A percentile compares a stretch with the other conserved stretches of the same genome.
Evolutionary conservation across 2,888 invertebrate genomes (phyloP).

Genomic region (Trypoxylon attenuatum): DNA sequence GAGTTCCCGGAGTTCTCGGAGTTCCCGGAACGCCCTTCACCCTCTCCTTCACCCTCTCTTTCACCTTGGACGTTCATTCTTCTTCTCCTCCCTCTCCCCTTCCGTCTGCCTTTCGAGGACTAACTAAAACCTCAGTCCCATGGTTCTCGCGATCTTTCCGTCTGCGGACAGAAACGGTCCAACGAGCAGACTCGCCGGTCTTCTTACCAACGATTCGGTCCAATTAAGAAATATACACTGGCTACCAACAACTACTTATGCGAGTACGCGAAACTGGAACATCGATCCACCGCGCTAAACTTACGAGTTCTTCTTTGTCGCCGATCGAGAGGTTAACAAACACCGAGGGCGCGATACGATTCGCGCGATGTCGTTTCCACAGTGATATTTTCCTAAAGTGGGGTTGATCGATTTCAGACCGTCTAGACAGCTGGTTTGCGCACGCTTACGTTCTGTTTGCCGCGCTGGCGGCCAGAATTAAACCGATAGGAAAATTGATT

Average conservation of each 20-base stretch:
- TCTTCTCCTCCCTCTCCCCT: constrained; percentile 10
- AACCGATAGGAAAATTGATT: constrained; percentile 23
- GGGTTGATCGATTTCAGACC: constrained; percentile 46
- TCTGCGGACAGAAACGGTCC: constrained; percentile 28
- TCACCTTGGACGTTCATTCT: constrained; percentile 8
- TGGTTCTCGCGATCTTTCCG: constrained; percentile 48
- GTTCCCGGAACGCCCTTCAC: constrained; percentile 18
- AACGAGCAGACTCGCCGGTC: constrained; percentile 19
- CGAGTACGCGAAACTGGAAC: constrained; percentile 3
- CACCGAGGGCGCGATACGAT: constrained; percentile 17
- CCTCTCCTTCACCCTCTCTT: constrained; percentile 5
- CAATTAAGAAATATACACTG: constrained; percentile 60
- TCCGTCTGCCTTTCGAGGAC: too few species aligned
- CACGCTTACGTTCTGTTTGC: constrained; percentile 24
- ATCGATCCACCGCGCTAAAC: background rate
- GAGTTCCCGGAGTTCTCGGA: too few species aligned
- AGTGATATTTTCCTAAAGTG: constrained; percentile 44
- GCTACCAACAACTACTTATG: constrained; percentile 30
- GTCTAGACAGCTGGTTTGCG: constrained; percentile 47
- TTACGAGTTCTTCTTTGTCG: constrained; percentile 6
- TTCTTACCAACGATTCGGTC: constrained; percentile 44
- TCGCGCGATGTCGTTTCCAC: constrained; percentile 25
- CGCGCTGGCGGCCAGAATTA: constrained; percentile 16
- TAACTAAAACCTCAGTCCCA: constrained; percentile 54
- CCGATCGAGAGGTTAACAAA: too few species aligned